A percentile compares a stretch with the other conserved stretches of the same genome.
phyloP scores from a whole-genome alignment of 2,888 invertebrate genomes.

The Cryptocephalus moraei region DNA sequence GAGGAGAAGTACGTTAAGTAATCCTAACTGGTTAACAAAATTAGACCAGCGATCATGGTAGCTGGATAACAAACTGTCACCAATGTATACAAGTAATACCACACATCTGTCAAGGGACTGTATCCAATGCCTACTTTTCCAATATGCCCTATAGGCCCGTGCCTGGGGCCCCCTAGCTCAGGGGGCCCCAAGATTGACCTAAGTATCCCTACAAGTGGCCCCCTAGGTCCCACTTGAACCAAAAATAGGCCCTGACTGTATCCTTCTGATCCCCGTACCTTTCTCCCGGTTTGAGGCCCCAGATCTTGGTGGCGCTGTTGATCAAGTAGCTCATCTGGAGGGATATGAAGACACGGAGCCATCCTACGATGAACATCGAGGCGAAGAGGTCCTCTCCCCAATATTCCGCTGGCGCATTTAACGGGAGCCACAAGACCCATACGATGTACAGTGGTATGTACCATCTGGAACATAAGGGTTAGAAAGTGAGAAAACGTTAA shows the following conservation, averaged over 20 bases:
- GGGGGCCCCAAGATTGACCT: too few relatives aligned
- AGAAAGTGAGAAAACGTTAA: too few relatives aligned
- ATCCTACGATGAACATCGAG: slow-evolving; percentile 56
- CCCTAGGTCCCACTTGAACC: too few relatives aligned
- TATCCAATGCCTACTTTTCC: too few relatives aligned
- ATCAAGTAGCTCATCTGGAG: slow-evolving; percentile 60
- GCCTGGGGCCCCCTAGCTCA: too few relatives aligned
- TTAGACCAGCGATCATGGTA: not conserved
- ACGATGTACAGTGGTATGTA: slow-evolving; percentile 55
- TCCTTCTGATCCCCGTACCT: slow-evolving; percentile 46
- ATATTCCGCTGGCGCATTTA: slow-evolving; percentile 70
- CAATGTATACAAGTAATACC: too few relatives aligned
- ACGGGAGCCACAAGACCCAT: slow-evolving; percentile 55
- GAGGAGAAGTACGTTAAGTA: not conserved
- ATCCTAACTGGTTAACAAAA: not conserved
- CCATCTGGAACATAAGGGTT: slow-evolving; percentile 43
- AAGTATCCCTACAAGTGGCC: too few relatives aligned
- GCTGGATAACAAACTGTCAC: too few relatives aligned
- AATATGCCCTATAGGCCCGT: too few relatives aligned
- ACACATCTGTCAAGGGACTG: too few relatives aligned
- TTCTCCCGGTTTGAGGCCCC: slow-evolving; percentile 60
- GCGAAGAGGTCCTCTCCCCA: slow-evolving; percentile 60
- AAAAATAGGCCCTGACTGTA: too few relatives aligned
- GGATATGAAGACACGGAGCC: slow-evolving; percentile 55
- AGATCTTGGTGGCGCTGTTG: slow-evolving; percentile 61